Evolutionary conservation across 2,888 invertebrate species (phyloP), one percentile per base, ranked within the genome.

Genomic region (Drosophila leonis): DNA sequence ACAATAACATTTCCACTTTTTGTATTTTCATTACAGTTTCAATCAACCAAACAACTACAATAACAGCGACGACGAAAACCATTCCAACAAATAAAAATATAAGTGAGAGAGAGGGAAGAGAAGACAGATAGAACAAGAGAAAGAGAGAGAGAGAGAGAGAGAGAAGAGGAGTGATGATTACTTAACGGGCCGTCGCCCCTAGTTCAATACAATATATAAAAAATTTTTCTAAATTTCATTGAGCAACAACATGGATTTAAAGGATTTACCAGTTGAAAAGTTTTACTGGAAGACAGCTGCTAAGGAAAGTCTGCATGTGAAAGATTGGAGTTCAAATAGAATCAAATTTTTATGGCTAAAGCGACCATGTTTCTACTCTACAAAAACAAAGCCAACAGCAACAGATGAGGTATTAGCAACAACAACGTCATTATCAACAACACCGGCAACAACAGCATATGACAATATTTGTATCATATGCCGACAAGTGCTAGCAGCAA

Each of bases 391-490:
- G 62, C 33, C 33, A 63, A 42, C n/a, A 60, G 42, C 15, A 56
- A 41, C 33, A 44, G 61, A 48, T 67, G 56, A 52, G 59, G 67
- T 78, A 65, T 68, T 72, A 65, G 46, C 70, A 52, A 54, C 49
- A 54, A 49, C 54, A 54, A 8, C 31, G 33, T 15, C 33, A 54
- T 54, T 52, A 24, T 41, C 59, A 64, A 15, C 44, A 49, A 20
- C 66, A 55, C 33, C 20, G 10, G 8, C 51, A 51, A 15, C 33
- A 13, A 54, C 65, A 66, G 24, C 57, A 51, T 54, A 39, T 59
- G 65, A 51, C 60, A 75, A 75, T 63, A 76, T 78, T 73, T 83
- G 83, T 66, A 57, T 88, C 48, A 74, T 88, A 72, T 83, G 77
- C 66, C 86, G 83, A 15, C 62, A 61, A 60, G 52, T 56, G 46